Evolutionary conservation across 2,113 vertebrate genomes (phyloP).

Genomic region (Ginglymostoma cirratum): DNA sequence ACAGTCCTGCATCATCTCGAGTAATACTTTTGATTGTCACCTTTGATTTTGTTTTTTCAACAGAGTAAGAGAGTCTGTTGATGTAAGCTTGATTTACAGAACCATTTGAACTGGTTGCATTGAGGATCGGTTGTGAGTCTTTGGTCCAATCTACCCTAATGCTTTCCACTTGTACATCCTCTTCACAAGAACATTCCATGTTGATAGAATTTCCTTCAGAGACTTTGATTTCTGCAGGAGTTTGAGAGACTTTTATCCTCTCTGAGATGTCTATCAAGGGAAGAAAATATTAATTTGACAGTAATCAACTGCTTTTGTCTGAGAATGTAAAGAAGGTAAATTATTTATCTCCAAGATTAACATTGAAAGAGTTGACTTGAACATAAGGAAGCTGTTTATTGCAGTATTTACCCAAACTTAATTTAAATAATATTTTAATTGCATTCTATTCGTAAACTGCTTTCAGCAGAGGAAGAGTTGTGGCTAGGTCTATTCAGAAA

Average conservation of each 20-base stretch:
- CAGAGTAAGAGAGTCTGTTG: not conserved
- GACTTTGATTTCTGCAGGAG: not conserved
- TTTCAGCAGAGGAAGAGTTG: not conserved
- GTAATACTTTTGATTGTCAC: not conserved
- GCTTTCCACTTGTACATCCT: not conserved
- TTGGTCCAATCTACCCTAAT: constrained; percentile 19
- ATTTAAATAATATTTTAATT: not conserved
- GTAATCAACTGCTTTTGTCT: not conserved
- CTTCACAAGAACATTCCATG: constrained; percentile 17
- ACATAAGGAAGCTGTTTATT: not conserved
- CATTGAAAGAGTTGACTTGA: not conserved
- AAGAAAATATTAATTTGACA: not conserved
- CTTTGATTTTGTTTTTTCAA: not conserved
- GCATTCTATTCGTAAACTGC: not conserved
- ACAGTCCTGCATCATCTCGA: not conserved
- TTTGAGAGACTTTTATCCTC: not conserved
- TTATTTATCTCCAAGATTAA: not conserved
- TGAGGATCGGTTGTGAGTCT: not conserved
- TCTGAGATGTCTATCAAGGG: not conserved
- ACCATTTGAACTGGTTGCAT: not conserved
- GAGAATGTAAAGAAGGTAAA: not conserved
- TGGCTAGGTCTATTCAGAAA: not conserved
- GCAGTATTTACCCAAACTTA: not conserved
- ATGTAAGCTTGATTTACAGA: not conserved
- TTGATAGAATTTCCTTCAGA: not conserved